Evolutionary conservation across 2,888 invertebrate species (phyloP).

Genomic region (Scaptodrosophila latifasciaeformis): DNA sequence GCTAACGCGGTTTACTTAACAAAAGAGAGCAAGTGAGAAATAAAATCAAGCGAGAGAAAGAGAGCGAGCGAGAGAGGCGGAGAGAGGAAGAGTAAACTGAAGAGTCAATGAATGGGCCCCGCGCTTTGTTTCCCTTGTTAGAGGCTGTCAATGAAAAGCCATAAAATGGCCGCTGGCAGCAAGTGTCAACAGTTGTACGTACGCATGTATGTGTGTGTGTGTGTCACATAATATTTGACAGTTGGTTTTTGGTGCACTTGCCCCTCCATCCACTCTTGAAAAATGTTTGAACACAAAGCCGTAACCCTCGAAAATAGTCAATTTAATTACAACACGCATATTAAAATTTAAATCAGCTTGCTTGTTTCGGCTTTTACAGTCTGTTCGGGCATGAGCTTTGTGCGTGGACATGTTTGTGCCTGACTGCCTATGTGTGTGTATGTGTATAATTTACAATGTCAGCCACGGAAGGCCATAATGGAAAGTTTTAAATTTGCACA

Average conservation of each 20-base stretch:
- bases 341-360: slow-evolving; percentile 53
- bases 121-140: no score
- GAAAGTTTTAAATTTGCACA: slow-evolving; percentile 34
- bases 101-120: no score
- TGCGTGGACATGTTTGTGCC: neutral
- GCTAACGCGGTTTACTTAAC: no score
- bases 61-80: no score
- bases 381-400: no score
- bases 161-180: slow-evolving; percentile 49
- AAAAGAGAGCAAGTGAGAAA: no score
- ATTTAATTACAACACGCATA: slow-evolving; percentile 48
- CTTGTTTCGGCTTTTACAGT: no score
- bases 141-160: slow-evolving; percentile 10
- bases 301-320: slow-evolving; percentile 48
- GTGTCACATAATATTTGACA: slow-evolving; percentile 44
- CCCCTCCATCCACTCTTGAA: neutral
- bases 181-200: slow-evolving; percentile 53
- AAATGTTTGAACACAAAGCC: slow-evolving; percentile 1
- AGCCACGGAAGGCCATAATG: no score
- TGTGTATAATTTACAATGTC: slow-evolving; percentile 9
- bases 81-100: no score
- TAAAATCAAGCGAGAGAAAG: no score
- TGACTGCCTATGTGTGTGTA: slow-evolving; percentile 5
- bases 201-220: neutral
- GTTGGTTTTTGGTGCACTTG: slow-evolving; percentile 15